Evolutionary conservation across 2,888 invertebrate species (phyloP).

Genomic region (Pheosia gnoma): DNA sequence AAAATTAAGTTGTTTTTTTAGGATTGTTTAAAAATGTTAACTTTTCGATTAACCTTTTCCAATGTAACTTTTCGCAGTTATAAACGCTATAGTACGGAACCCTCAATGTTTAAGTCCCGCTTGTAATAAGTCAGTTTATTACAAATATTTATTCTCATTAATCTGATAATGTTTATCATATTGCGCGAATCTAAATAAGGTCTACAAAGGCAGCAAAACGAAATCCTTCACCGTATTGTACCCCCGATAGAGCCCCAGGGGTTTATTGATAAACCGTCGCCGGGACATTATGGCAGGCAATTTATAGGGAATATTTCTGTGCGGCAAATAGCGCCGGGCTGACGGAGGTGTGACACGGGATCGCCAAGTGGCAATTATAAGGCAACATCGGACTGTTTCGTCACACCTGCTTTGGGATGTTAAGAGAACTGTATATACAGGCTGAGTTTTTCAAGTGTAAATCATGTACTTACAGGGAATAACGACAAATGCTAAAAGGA

Average conservation of each 20-base stretch:
- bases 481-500: too few species aligned
- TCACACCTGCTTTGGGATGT: constrained; percentile 46
- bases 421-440: constrained; percentile 13
- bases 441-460: neutral
- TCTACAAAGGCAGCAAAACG: neutral
- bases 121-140: too few species aligned
- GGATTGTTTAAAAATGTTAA: too few species aligned
- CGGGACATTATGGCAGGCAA: constrained; percentile 57
- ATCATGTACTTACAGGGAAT: too few species aligned
- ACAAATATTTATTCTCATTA: too few species aligned
- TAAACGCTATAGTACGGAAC: too few species aligned
- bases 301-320: constrained; percentile 63
- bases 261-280: constrained; percentile 57
- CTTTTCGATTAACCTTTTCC: too few species aligned
- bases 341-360: constrained; percentile 74
- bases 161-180: neutral
- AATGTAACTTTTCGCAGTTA: too few species aligned
- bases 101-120: neutral
- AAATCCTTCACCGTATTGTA: constrained; percentile 11
- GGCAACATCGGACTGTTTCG: constrained; percentile 33
- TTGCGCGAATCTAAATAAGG: neutral
- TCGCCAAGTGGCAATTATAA: constrained; percentile 66
- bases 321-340: constrained; percentile 54
- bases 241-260: constrained; percentile 20
- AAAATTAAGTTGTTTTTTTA: too few species aligned